Base-by-base conservation (phyloP, 1,140 invertebrate species). In the Cylas formicarius region DNA sequence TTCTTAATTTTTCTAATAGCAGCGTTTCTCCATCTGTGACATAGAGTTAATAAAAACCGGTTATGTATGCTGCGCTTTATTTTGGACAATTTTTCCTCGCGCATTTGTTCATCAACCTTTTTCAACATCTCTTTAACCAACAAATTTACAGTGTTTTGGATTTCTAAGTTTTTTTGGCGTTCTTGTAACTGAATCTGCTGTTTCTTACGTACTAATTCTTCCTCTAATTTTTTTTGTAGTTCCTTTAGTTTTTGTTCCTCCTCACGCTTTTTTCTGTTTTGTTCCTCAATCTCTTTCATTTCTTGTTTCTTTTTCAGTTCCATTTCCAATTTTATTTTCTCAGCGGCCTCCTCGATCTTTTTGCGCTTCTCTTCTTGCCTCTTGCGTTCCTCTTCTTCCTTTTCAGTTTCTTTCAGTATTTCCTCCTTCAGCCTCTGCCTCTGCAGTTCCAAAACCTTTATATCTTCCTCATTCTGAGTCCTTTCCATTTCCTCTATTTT, bases 1-100 rank as follows among this genome's bases (percentile, higher is more conserved):
- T 71, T 49, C 39, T 59, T 65, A 13, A 58, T 63, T 11, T 60
- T 68, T 4, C 35, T 26, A 0, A 53, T 32, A 14, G 54, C 49
- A 31, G 65, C 62, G 32, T 66, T 67, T 64, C 72, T 73, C 48
- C 68, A 65, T 45, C 73, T 75, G 14, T 62, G 67, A 9, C 69
- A 64, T 16, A 72, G 70, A 24, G 62, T 54, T 20, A 66, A 63
- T 50, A 72, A 67, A 32, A 63, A 50, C 46, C 54, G 10, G 41
- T 62, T 66, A 49, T 16, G 52, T 44, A 53, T 66, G 53, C 57
- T 69, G 63, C 43, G 62, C 36, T 52, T 67, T 4, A 55, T 59
- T 33, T 42, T 41, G 17, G 6, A 52, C 5, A 71, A 52, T 62
- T 61, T 70, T 57, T 56, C 69, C 56, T 62, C 75, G 5, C 43